Percentiles rank a stretch among this genome's conserved stretches.
Evolutionary conservation across 2,797 vertebrate species (phyloP).

Genomic region (Aldrovandia affinis): DNA sequence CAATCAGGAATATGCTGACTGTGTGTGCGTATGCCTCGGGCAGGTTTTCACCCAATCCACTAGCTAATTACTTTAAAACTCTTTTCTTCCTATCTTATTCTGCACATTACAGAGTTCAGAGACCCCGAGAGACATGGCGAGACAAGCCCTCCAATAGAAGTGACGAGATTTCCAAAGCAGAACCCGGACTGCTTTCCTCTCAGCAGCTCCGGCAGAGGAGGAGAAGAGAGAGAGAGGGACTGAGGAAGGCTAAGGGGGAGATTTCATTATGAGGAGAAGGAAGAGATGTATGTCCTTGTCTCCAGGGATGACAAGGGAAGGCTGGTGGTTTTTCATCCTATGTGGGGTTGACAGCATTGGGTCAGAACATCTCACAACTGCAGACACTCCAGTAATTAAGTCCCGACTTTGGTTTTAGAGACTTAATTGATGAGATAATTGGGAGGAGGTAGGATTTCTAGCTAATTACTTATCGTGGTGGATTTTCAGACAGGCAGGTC

Average conservation of each 20-base stretch:
- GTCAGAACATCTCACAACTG: constrained; percentile 58
- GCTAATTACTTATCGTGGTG: constrained; percentile 65
- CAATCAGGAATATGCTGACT: constrained; percentile 13
- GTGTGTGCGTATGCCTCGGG: constrained; percentile 37
- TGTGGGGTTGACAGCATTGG: constrained; percentile 62
- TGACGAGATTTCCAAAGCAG: constrained; percentile 42
- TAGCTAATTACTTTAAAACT: constrained; percentile 60
- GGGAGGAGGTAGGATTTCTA: constrained; percentile 62
- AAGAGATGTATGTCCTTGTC: constrained; percentile 49
- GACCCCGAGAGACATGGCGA: constrained; percentile 42
- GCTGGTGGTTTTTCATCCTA: constrained; percentile 50
- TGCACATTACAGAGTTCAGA: constrained; percentile 46
- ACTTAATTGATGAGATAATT: constrained; percentile 77
- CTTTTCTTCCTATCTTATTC: constrained; percentile 42
- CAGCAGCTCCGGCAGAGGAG: constrained; percentile 5
- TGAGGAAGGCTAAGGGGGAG: constrained; percentile 14
- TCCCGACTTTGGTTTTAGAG: constrained; percentile 63
- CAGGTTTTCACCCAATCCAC: constrained; percentile 47
- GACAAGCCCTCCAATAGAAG: constrained; percentile 44
- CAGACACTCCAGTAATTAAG: constrained; percentile 69
- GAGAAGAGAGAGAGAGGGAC: constrained; percentile 6
- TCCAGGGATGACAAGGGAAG: constrained; percentile 47
- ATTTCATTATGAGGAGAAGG: constrained; percentile 36
- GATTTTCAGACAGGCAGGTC: constrained; percentile 56
- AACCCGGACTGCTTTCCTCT: constrained; percentile 29